These are phyloP conservation scores for Salminus brasiliensis DNA, from an alignment of 2,113 vertebrate species.

Conservation along the genomic window DNA sequence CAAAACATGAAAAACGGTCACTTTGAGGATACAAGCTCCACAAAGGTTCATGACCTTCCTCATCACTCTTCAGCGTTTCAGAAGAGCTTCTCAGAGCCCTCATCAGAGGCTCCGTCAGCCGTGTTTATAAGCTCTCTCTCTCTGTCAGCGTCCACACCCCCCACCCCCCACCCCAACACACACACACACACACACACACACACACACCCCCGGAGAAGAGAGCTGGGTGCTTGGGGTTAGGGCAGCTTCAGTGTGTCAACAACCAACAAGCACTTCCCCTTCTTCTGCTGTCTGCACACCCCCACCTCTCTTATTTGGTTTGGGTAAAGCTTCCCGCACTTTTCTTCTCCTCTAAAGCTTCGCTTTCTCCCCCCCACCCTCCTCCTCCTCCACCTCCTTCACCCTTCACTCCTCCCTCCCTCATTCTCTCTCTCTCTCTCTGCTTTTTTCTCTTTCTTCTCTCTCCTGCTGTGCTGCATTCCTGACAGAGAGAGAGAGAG, in stretches of 20 bases:
- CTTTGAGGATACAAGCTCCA: no score
- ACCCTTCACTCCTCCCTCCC: no score
- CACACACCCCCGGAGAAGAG: neutral
- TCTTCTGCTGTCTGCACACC: constrained; percentile 32
- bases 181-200: no score
- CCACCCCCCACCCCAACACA: no score
- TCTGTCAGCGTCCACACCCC: neutral
- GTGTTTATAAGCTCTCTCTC: neutral
- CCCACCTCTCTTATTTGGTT: constrained; percentile 38
- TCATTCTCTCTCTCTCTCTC: constrained; percentile 1
- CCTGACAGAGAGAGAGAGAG: constrained; percentile 44
- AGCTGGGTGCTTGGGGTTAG: neutral
- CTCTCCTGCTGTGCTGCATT: constrained; percentile 62
- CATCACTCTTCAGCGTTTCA: neutral
- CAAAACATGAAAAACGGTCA: no score
- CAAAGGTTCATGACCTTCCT: neutral
- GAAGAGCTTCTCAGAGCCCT: neutral
- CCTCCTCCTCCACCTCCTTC: constrained; percentile 31
- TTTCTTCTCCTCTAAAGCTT: constrained; percentile 6
- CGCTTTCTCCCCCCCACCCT: constrained; percentile 25
- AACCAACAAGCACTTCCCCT: constrained; percentile 42
- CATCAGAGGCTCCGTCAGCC: neutral
- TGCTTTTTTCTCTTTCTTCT: constrained; percentile 30
- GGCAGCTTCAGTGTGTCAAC: constrained; percentile 18
- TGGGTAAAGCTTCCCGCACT: constrained; percentile 32